Evolutionary conservation across 2,888 invertebrate genomes (phyloP).

Genomic region (Callinectes sapidus): DNA sequence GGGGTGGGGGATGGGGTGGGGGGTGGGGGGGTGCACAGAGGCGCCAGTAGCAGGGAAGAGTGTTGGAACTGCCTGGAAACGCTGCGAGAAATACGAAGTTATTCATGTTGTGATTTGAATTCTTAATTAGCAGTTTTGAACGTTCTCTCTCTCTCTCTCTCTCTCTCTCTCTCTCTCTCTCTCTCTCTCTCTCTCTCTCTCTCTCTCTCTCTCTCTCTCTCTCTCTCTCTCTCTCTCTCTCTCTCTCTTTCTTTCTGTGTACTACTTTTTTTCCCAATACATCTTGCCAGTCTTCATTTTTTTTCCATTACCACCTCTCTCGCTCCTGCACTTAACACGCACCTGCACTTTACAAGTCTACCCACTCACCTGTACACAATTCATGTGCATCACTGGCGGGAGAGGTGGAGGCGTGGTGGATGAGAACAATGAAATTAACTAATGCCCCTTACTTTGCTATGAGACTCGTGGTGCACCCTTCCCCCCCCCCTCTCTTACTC

Average conservation of each 20-base stretch:
- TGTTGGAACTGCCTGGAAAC: neutral
- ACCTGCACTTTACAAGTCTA: neutral
- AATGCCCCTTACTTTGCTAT: neutral
- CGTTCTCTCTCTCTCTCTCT: neutral
- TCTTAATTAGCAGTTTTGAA: neutral
- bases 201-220: neutral
- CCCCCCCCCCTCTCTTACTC: neutral
- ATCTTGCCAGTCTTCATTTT: neutral
- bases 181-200: neutral
- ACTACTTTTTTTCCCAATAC: neutral
- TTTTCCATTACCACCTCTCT: neutral
- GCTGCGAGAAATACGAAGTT: neutral
- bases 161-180: conserved; percentile 25
- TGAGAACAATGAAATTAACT: neutral
- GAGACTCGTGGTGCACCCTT: neutral
- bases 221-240: conserved; percentile 25
- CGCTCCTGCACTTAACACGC: neutral
- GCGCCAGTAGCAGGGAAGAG: neutral
- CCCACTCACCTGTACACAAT: neutral
- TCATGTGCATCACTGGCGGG: neutral
- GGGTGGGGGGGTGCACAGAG: neutral
- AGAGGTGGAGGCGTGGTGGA: neutral
- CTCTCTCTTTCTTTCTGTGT: neutral
- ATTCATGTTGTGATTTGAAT: neutral
- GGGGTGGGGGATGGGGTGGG: neutral